Conservation (phyloP, 2,797 vertebrate species). For the Sylvia borin region DNA sequence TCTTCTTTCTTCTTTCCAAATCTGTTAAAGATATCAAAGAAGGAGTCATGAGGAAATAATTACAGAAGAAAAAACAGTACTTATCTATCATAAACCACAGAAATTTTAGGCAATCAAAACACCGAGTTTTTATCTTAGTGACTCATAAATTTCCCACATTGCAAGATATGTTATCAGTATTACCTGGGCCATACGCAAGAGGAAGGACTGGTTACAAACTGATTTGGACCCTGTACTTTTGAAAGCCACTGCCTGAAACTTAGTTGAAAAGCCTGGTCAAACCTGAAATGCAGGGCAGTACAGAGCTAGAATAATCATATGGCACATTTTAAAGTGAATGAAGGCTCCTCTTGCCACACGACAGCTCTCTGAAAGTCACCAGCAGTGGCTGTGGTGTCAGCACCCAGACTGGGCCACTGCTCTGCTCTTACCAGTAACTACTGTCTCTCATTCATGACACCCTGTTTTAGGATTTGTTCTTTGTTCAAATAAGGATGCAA, state of each 20-base stretch:
- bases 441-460: background rate
- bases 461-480: background rate
- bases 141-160: background rate
- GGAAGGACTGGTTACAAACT: background rate
- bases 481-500: background rate
- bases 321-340: background rate
- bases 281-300: background rate
- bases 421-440: background rate
- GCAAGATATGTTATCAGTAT: background rate
- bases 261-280: background rate
- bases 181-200: background rate
- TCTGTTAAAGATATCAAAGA: slow-evolving; percentile 74
- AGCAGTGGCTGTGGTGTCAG: background rate
- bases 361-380: background rate
- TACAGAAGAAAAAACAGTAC: background rate
- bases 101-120: background rate
- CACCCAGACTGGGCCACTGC: background rate
- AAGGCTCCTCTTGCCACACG: background rate
- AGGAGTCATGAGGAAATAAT: slow-evolving; percentile 23
- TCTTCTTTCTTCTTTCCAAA: slow-evolving; percentile 96
- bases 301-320: background rate
- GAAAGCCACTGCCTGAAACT: background rate
- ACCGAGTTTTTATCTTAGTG: background rate
- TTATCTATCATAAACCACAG: background rate
- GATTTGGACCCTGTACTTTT: background rate